These are phyloP conservation scores for Dasyornis broadbenti DNA, from an alignment of 2,113 vertebrate species.

Conservation along the genomic window DNA sequence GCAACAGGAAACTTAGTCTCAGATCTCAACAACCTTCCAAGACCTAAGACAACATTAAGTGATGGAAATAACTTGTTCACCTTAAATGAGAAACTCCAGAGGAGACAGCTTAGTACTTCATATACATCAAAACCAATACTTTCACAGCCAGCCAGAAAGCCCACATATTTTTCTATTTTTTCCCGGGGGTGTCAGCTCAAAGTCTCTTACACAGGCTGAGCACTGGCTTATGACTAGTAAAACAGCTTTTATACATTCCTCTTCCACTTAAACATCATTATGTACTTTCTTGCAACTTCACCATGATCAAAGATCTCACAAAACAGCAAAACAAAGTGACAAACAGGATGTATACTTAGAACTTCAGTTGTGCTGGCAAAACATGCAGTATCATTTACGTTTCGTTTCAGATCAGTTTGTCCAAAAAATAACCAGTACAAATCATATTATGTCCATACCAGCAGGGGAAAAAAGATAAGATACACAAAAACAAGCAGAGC, in stretches of 20 bases:
- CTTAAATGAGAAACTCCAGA: background rate
- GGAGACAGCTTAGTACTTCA: background rate
- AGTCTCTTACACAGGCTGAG: background rate
- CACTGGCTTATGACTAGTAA: background rate
- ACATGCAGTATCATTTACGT: background rate
- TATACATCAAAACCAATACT: background rate
- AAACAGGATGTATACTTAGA: background rate
- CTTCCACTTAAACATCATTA: constrained; percentile 31
- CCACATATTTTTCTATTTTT: background rate
- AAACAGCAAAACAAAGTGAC: background rate
- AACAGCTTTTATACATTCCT: constrained; percentile 12
- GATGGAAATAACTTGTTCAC: background rate
- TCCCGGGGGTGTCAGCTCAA: background rate
- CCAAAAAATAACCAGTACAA: constrained; percentile 3
- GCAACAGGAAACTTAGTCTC: background rate
- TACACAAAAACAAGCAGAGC: background rate
- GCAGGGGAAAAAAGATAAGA: background rate
- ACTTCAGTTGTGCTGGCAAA: background rate
- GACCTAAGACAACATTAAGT: background rate
- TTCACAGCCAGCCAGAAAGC: background rate
- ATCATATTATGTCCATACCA: background rate
- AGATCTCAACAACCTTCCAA: background rate
- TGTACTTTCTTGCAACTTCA: background rate
- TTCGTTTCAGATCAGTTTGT: background rate
- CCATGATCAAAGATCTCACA: constrained; percentile 5